Conservation (phyloP, 2,888 invertebrate genomes). For the Lymantria monacha region DNA sequence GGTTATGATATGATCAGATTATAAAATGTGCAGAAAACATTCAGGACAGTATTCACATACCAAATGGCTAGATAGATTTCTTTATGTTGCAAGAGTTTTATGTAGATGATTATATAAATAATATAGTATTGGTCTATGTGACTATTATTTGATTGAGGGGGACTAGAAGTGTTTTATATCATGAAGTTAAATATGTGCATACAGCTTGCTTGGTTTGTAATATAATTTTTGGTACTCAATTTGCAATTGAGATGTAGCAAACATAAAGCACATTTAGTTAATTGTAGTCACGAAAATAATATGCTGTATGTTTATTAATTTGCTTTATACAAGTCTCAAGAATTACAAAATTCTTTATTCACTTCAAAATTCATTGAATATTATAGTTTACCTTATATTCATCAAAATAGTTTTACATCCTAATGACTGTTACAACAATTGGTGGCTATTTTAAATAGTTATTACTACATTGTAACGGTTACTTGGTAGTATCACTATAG, state of each 20-base stretch:
- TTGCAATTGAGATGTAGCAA: too few relatives aligned
- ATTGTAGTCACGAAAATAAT: too few relatives aligned
- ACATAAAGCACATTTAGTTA: too few relatives aligned
- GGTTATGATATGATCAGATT: conserved; percentile 25
- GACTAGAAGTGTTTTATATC: conserved; percentile 2
- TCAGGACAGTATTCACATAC: conserved; percentile 75
- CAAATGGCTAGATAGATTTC: conserved; percentile 69
- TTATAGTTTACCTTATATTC: background rate
- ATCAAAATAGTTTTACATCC: background rate
- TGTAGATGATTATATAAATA: conserved; percentile 24
- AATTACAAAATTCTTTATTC: too few relatives aligned
- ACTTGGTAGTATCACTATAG: conserved; percentile 27
- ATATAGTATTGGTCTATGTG: conserved; percentile 24
- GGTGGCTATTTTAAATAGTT: background rate
- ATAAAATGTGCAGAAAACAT: conserved; percentile 43
- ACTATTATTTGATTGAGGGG: conserved; percentile 29
- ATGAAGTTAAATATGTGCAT: too few relatives aligned
- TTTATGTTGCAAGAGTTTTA: conserved; percentile 44
- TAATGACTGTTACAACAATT: background rate
- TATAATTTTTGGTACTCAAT: too few relatives aligned
- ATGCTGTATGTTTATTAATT: too few relatives aligned
- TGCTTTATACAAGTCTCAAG: too few relatives aligned
- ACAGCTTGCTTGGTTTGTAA: too few relatives aligned
- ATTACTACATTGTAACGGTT: conserved; percentile 10
- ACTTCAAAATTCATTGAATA: too few relatives aligned